These are phyloP conservation scores for Hydropsyche betteni DNA, from an alignment of 2,888 invertebrate species.

Conservation along the genomic window DNA sequence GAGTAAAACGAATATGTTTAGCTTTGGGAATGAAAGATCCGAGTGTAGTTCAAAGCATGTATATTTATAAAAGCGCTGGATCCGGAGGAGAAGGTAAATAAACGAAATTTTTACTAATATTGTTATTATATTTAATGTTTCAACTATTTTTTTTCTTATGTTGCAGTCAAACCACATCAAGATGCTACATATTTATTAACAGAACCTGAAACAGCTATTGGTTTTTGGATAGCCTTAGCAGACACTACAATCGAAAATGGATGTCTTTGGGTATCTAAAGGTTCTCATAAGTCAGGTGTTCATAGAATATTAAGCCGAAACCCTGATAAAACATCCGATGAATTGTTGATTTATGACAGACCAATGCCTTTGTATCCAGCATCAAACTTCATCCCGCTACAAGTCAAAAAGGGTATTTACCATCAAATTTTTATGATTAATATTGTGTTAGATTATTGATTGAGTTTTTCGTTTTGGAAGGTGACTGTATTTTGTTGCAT, in stretches of 20 bases:
- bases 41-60: constrained; percentile 94
- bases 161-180: constrained; percentile 78
- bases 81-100: constrained; percentile 86
- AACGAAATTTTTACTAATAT: too few species aligned
- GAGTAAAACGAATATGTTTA: constrained; percentile 79
- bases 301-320: constrained; percentile 77
- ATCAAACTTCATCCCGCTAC: constrained; percentile 78
- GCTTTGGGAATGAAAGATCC: constrained; percentile 81
- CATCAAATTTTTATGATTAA: neutral
- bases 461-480: constrained; percentile 60
- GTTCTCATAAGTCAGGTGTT: constrained; percentile 88
- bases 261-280: constrained; percentile 90
- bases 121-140: neutral
- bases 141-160: neutral
- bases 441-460: neutral
- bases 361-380: constrained; percentile 75
- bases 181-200: constrained; percentile 90
- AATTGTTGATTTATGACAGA: constrained; percentile 74
- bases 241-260: constrained; percentile 94
- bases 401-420: constrained; percentile 81
- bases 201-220: constrained; percentile 81
- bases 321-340: constrained; percentile 69
- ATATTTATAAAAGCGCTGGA: constrained; percentile 95
- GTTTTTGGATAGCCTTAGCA: constrained; percentile 97
- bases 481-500: constrained; percentile 88